Percentiles rank a stretch among this genome's conserved stretches.
Conservation (phyloP, 2,113 vertebrate genomes). For the Amblyopsis rosae region DNA sequence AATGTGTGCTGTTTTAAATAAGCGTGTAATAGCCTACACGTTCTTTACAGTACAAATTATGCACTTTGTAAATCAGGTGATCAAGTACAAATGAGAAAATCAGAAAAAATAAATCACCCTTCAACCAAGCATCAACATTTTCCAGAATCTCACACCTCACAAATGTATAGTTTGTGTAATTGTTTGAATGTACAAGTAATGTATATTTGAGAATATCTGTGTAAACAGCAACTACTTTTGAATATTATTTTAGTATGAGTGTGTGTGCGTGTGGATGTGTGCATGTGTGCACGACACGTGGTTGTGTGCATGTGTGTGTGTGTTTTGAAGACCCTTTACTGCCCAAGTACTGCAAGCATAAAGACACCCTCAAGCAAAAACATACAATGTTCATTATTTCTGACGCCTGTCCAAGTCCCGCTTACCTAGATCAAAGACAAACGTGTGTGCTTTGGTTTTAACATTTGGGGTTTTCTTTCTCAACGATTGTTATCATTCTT, state of each 20-base stretch:
- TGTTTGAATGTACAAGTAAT: too few relatives aligned
- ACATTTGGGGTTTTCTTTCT: slow-evolving; percentile 34
- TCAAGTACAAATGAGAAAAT: too few relatives aligned
- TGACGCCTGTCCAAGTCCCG: slow-evolving; percentile 32
- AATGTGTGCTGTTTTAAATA: too few relatives aligned
- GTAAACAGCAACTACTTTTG: not conserved
- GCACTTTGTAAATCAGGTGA: too few relatives aligned
- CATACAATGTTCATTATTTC: slow-evolving; percentile 39
- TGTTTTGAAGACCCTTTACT: too few relatives aligned
- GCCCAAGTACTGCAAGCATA: slow-evolving; percentile 31
- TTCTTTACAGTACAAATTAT: too few relatives aligned
- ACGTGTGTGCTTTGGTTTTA: slow-evolving; percentile 54
- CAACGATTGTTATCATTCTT: slow-evolving; percentile 47
- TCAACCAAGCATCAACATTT: not conserved
- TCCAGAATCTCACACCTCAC: slow-evolving; percentile 22
- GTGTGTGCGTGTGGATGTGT: not conserved
- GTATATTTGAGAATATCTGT: slow-evolving; percentile 15
- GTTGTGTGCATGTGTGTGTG: slow-evolving; percentile 6
- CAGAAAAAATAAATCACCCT: too few relatives aligned
- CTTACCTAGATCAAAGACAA: slow-evolving; percentile 55
- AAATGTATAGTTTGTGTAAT: not conserved
- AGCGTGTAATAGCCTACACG: too few relatives aligned
- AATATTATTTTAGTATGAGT: not conserved
- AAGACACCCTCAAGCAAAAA: slow-evolving; percentile 25
- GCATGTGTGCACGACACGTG: not conserved